These are phyloP conservation scores for Oryzias sinensis DNA, from an alignment of 2,797 vertebrate species.

Conservation along the genomic window DNA sequence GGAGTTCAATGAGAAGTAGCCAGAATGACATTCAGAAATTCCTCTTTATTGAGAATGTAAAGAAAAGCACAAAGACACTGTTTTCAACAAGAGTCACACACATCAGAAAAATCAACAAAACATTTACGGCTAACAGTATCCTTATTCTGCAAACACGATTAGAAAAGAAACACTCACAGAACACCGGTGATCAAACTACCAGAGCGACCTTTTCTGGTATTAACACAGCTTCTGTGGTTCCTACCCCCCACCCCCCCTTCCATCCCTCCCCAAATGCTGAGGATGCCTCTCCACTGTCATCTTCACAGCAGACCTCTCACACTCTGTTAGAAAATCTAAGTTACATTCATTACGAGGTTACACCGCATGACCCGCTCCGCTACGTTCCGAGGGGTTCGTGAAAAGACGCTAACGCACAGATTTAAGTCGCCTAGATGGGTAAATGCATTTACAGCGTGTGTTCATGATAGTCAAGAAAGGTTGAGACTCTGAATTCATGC, in stretches of 20 bases:
- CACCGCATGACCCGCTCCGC: conserved; percentile 17
- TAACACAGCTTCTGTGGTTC: conserved; percentile 13
- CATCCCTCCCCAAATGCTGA: conserved; percentile 17
- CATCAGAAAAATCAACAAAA: conserved; percentile 44
- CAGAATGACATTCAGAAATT: conserved; percentile 46
- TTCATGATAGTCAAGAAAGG: conserved; percentile 12
- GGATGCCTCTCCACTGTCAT: conserved; percentile 8
- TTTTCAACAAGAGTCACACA: conserved; percentile 33
- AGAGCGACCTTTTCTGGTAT: conserved; percentile 18
- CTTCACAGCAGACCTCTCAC: conserved; percentile 16
- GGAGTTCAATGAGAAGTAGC: background rate
- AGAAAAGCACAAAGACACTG: conserved; percentile 53
- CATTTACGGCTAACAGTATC: conserved; percentile 44
- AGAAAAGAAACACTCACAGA: conserved; percentile 5
- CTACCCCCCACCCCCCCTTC: conserved; percentile 14
- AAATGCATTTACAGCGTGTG: conserved; percentile 3
- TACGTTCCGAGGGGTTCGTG: conserved; percentile 9
- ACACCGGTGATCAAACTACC: conserved; percentile 33
- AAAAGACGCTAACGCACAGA: conserved; percentile 35
- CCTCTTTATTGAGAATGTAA: conserved; percentile 67
- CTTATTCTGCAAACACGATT: conserved; percentile 32
- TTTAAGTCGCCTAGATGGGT: conserved; percentile 21
- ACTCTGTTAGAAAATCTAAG: conserved; percentile 23
- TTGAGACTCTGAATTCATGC: conserved; percentile 27
- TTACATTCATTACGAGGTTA: conserved; percentile 48